Evolutionary conservation across 2,113 vertebrate genomes (phyloP), one percentile per base, ranked within the genome.

Genomic region (Dicrurus megarhynchus): DNA sequence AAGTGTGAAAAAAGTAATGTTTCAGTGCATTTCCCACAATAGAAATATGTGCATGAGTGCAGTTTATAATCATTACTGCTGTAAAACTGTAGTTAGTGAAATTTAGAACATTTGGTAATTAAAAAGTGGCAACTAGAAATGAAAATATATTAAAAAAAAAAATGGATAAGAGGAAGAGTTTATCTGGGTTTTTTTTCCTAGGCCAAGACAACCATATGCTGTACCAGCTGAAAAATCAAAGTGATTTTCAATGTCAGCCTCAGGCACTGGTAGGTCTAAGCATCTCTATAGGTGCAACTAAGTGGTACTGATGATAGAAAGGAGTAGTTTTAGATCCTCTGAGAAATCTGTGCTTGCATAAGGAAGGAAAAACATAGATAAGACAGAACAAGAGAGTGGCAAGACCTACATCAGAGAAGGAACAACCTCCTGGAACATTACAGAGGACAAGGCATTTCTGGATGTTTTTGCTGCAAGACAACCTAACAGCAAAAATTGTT

Each of bases 201-300:
- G 82, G 61, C 50, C 67, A 93, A 93, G 49, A 39, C 41, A 85
- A 64, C 52, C 52, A 60, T 68, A 91, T 78, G 77, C 37, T 84
- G 26, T 33, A 91, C 35, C 59, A 91, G 49, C n/a, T 95, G 39
- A 91, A 96, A 87, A 82, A 78, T 79, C 73, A 49, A 95, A 95
- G 88, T 78, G 61, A 85, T 86, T 94, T 96, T 96, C 69, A 61
- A 13, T 68, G 93, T 93, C 63, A 83, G 70, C 57, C 91, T 91
- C 53, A 85, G 87, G 87, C 78, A 93, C 6, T 77, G 46, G 85
- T 63, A 92, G 76, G 63, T 87, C 56, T 87, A 67, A 57, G 28
- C 41, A 61, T 73, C 39, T 69, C 61, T 61, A 12, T 59, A 86
- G 44, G 61, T 91, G 81, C 49, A 85, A 76, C 55, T 50, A 80